A percentile compares a stretch with the other conserved stretches of the same genome.
Conservation (phyloP, 2,888 invertebrate species). For the Harpagoxenus sublaevis region DNA sequence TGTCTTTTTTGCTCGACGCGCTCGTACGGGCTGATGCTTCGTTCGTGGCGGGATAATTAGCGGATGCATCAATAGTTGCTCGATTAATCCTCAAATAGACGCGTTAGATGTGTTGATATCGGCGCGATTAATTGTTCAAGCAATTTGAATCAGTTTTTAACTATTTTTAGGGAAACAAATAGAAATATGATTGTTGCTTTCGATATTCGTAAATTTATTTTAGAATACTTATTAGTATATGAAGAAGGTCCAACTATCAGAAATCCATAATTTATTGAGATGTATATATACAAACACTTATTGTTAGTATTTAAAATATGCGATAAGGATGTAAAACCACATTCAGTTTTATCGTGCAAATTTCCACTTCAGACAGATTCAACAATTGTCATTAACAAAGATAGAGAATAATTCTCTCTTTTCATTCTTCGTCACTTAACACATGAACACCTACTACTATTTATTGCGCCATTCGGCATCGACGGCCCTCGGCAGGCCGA, state of each 20-base stretch:
- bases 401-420: neutral
- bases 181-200: neutral
- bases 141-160: neutral
- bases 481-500: slow-evolving; percentile 48
- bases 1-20: slow-evolving; percentile 38
- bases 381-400: neutral
- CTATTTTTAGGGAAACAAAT: neutral
- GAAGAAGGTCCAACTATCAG: neutral
- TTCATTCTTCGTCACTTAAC: neutral
- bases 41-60: slow-evolving; percentile 54
- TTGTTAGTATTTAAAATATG: neutral
- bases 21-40: neutral
- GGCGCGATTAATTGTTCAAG: neutral
- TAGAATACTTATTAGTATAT: neutral
- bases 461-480: slow-evolving; percentile 67
- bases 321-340: neutral
- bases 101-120: neutral
- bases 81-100: neutral
- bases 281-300: neutral
- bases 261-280: neutral
- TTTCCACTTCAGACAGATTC: neutral
- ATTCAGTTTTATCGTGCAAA: slow-evolving; percentile 9
- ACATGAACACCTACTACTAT: slow-evolving; percentile 60
- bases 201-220: neutral
- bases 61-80: slow-evolving; percentile 11